Evolutionary conservation across 2,888 invertebrate species (phyloP), one percentile per base, ranked within the genome.

Genomic region (Acronicta alni): DNA sequence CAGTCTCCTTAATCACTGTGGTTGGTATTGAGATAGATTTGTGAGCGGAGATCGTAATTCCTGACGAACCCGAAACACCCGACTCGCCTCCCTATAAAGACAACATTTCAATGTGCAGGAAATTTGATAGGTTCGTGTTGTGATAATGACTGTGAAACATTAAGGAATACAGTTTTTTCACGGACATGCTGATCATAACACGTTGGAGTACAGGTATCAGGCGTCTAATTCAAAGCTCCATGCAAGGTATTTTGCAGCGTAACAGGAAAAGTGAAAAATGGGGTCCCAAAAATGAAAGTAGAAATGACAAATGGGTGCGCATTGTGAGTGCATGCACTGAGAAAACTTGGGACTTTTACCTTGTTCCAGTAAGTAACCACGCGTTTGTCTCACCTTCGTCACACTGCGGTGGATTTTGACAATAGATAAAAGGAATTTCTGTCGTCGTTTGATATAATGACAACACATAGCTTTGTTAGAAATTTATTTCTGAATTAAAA

Each of bases 71-170:
- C 47, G 76, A 80, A 23, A 58, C 73, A 8, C 79, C 79, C 4
- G 87, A 69, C 67, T 86, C 85, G 18, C 91, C 91, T 39, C 86
- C 89, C 92, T 92, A 81, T 49, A 75, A 69, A 57, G 3, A 58
- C 20, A 54, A 32, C 4, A 8, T 37, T 18, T 57, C 23, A 48
- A 30, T 15, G 30, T 30, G 10, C 10, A 30, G 12, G 14, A 3
- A 14, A 16, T 41, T 20, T 16, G 2, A 8, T 4, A 30, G 35
- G 4, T 56, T 38, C 32, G 54, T 42, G 43, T 18, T 51, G 57
- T 46, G 56, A 53, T 26, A 39, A 53, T 71, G 38, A 53, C 35
- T 39, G 16, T 26, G 6, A 26, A 38, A 41, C n/a, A 38, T 47
- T 8, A n/a, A 14, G 30, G 3, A 8, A 15, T 2, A n/a, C n/a